Conservation (phyloP, 2,113 vertebrate species). For the Edolisoma coerulescens region DNA sequence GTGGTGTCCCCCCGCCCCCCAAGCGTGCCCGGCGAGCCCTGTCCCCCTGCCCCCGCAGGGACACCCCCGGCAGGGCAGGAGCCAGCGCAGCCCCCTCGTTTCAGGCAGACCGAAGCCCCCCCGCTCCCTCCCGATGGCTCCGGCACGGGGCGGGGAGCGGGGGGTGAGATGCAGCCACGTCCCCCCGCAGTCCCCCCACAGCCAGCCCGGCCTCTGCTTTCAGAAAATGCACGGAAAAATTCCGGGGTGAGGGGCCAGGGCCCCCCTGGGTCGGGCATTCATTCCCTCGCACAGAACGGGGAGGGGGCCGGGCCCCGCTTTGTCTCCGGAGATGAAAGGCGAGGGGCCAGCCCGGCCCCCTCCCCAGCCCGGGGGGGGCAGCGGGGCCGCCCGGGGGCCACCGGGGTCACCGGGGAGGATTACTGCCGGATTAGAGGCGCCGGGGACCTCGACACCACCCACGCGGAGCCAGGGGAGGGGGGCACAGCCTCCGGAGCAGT, state of each 20-base stretch:
- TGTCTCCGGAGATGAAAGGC: constrained; percentile 3
- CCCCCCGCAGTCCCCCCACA: background rate
- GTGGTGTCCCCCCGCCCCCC: background rate
- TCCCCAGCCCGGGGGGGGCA: background rate
- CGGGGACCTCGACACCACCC: background rate
- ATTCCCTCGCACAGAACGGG: background rate
- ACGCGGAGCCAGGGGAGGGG: background rate
- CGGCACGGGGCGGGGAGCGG: background rate
- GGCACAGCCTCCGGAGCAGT: background rate
- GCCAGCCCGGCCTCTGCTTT: background rate
- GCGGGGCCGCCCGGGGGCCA: background rate
- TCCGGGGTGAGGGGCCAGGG: background rate
- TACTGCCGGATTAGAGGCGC: background rate
- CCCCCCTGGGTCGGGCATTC: background rate
- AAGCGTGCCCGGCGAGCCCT: background rate
- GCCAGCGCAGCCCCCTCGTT: background rate
- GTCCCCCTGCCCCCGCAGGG: background rate
- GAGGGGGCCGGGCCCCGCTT: background rate
- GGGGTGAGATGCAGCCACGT: background rate
- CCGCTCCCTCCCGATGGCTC: background rate
- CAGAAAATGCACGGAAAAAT: background rate
- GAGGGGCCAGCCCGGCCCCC: background rate
- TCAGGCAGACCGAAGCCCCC: background rate
- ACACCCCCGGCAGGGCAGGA: background rate
- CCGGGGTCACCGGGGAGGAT: background rate